Evolutionary conservation across 35 echinoderm and acorn worm genomes (phyloP).

Genomic region (Lytechinus variegatus): DNA sequence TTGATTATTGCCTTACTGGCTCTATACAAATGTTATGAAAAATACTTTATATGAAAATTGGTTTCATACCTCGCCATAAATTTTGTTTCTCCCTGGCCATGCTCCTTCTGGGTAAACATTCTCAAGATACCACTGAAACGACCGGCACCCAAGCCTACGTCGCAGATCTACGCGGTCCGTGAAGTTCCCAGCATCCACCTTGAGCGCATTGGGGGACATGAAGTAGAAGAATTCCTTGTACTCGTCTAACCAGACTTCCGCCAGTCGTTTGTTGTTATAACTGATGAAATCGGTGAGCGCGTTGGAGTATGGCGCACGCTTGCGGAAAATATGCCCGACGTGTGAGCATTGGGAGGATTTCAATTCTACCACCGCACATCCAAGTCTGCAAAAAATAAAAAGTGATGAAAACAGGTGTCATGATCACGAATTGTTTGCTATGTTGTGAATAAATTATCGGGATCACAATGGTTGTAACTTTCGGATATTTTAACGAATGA

Average conservation of each 20-base stretch:
- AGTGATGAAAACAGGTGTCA: too few species aligned
- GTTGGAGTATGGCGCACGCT: constrained; percentile 70
- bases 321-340: constrained; percentile 66
- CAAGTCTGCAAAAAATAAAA: constrained; percentile 50
- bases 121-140: constrained; percentile 73
- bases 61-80: constrained; percentile 46
- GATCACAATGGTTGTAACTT: too few species aligned
- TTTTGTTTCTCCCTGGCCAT: constrained; percentile 24
- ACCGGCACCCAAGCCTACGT: constrained; percentile 57
- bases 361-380: constrained; percentile 67
- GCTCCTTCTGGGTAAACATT: constrained; percentile 60
- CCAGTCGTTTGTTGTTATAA: constrained; percentile 84
- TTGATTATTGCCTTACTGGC: too few species aligned
- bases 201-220: constrained; percentile 1
- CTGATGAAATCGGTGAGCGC: constrained; percentile 73
- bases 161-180: constrained; percentile 56
- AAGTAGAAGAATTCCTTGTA: constrained; percentile 86
- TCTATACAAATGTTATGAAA: not conserved
- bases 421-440: too few species aligned
- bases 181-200: constrained; percentile 54
- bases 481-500: too few species aligned
- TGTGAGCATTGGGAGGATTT: constrained; percentile 63
- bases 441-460: too few species aligned
- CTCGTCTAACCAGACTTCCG: constrained; percentile 88
- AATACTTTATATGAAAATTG: not conserved